Evolutionary conservation across 2,888 invertebrate species (phyloP), one percentile per base, ranked within the genome.

Genomic region (Drosophila leonis): DNA sequence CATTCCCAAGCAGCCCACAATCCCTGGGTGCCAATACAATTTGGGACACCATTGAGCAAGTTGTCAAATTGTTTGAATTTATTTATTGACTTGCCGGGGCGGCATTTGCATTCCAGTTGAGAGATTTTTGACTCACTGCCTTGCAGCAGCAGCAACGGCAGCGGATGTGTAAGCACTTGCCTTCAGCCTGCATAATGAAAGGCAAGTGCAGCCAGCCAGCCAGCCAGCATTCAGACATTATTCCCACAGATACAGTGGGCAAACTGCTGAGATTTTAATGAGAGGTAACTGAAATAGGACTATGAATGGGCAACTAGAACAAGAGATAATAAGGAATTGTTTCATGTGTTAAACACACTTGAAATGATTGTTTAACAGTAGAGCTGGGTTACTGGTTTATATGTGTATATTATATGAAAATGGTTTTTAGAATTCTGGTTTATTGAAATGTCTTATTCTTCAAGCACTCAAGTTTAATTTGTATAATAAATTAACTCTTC

Each of bases 11-110:
- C 46, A 35, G 15, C 42, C 44, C 33, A 10, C 35, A 20, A 35
- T 61, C 59, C 64, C 62, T 24, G 41, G 56, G 44, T 59, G 46
- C 48, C 54, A 54, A 66, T 65, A 64, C 62, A 67, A 65, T 60
- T 67, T 70, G 77, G 72, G 70, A 67, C 39, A 49, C 81, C 84
- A 85, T 85, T 88, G 84, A 85, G 88, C 83, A 85, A 85, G 86
- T 88, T 86, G 86, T 86, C 87, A 83, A 88, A 88, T 88, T 90
- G 84, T 84, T 88, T 83, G 80, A 88, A 86, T 88, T 90, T 90
- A 90, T 90, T 90, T 88, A 90, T 90, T 86, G 86, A 86, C 90
- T 88, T 77, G 75, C 75, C 63, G 56, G 85, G 55, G 59, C 77
- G 72, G 75, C 86, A 88, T 83, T 84, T 88, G 84, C 84, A 84